Conservation (phyloP, 2,797 vertebrate species). For the Anguilla anguilla region DNA sequence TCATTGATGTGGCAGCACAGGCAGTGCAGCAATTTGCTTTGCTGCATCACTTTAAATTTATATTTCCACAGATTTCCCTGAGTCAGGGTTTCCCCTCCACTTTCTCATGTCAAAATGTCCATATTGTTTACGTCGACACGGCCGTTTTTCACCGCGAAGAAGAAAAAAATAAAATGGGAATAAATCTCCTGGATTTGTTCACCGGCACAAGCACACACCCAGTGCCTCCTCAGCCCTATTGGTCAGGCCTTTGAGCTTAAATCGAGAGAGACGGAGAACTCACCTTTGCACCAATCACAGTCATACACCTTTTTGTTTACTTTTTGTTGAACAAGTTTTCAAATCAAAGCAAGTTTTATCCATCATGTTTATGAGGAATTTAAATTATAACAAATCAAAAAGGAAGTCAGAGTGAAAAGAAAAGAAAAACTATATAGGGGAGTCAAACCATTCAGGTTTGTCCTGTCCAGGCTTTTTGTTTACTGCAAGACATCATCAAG, state of each 20-base stretch:
- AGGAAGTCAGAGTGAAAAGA: not conserved
- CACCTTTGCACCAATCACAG: not conserved
- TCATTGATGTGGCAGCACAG: not conserved
- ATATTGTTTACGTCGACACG: conserved; percentile 8
- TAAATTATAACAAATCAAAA: not conserved
- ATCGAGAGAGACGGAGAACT: not conserved
- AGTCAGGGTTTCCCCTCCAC: conserved; percentile 14
- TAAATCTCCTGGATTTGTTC: not conserved
- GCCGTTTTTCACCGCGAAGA: not conserved
- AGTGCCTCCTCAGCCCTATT: not conserved
- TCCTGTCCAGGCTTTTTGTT: not conserved
- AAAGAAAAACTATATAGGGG: not conserved
- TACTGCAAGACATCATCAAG: not conserved
- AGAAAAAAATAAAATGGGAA: conserved; percentile 8
- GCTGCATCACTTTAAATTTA: conserved; percentile 20
- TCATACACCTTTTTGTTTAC: not conserved
- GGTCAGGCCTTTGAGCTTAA: not conserved
- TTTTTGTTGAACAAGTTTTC: not conserved
- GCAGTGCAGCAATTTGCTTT: conserved; percentile 16
- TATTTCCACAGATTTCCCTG: conserved; percentile 9
- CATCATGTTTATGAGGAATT: not conserved
- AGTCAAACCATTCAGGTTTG: not conserved
- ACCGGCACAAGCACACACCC: not conserved
- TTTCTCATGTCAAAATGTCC: not conserved
- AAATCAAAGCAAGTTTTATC: not conserved